Conservation (phyloP, 2,888 invertebrate genomes). For the Torymus tubicola region DNA sequence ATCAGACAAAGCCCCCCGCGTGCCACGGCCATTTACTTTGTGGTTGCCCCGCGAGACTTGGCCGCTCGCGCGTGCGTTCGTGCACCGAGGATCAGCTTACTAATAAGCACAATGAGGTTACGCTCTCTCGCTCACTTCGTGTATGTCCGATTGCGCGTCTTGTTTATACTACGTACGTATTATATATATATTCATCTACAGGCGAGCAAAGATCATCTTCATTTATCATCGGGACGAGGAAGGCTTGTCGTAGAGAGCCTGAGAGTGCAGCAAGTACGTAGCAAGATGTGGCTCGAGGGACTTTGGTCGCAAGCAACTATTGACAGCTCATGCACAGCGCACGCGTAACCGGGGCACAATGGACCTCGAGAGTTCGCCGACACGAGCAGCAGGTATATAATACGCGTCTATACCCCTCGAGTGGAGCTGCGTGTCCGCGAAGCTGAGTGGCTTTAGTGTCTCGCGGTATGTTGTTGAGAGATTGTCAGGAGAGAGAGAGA, state of each 20-base stretch:
- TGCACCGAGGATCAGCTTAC: slow-evolving; percentile 9
- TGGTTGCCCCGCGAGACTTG: slow-evolving; percentile 19
- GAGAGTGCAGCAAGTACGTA: not conserved
- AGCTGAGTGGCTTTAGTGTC: not conserved
- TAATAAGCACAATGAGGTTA: slow-evolving; percentile 32
- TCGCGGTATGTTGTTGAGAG: not conserved
- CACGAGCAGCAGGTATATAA: too few species aligned
- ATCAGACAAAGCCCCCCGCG: slow-evolving; percentile 67
- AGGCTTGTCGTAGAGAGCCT: not conserved
- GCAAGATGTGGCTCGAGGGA: slow-evolving; percentile 3
- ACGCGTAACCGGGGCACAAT: not conserved
- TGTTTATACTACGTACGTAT: too few species aligned
- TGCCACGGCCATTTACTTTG: slow-evolving; percentile 68
- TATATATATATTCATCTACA: too few species aligned
- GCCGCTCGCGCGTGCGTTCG: too few species aligned
- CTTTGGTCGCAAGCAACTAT: slow-evolving; percentile 24
- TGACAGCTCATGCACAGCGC: slow-evolving; percentile 2
- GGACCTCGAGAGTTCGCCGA: too few species aligned
- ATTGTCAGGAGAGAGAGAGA: too few species aligned
- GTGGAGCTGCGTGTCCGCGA: not conserved
- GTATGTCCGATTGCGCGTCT: not conserved
- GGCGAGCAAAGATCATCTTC: slow-evolving; percentile 26
- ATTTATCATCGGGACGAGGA: slow-evolving; percentile 32
- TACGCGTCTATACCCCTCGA: not conserved
- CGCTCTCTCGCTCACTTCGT: not conserved